These are phyloP conservation scores for Phaetusa simplex DNA, from an alignment of 2,113 vertebrate species.

Conservation along the genomic window DNA sequence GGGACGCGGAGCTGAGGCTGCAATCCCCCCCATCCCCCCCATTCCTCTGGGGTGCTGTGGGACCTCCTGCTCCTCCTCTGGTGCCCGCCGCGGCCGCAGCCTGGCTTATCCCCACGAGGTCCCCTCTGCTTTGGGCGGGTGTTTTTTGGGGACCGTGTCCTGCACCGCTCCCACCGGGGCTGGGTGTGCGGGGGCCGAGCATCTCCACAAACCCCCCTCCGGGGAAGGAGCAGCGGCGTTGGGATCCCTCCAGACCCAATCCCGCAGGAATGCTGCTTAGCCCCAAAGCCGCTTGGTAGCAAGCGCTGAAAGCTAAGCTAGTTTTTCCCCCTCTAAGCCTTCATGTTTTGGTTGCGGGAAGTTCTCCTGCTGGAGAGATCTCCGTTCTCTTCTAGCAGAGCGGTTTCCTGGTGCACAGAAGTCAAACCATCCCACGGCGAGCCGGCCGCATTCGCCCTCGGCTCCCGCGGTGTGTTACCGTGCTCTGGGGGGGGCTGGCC, in stretches of 20 bases:
- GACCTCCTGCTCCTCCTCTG: neutral
- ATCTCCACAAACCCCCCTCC: rapidly evolving
- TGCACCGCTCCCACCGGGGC: rapidly evolving
- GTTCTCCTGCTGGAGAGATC: neutral
- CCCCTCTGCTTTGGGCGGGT: neutral
- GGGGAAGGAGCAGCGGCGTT: neutral
- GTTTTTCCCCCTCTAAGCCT: neutral
- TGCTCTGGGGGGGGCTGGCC: neutral
- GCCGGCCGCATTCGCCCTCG: neutral
- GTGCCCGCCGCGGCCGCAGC: neutral
- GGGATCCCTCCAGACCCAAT: neutral
- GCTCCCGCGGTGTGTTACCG: neutral
- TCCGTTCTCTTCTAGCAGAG: neutral
- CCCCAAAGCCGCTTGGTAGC: neutral
- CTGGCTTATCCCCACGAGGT: rapidly evolving
- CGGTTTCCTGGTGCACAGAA: rapidly evolving
- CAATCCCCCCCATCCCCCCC: rapidly evolving
- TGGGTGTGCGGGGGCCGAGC: rapidly evolving
- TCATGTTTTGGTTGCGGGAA: neutral
- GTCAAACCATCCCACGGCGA: rapidly evolving
- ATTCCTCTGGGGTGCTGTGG: neutral
- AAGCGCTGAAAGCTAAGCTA: neutral
- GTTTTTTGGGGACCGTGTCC: neutral
- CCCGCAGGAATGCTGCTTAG: neutral
- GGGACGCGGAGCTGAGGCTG: neutral